These are phyloP conservation scores for Leucophenga maculata DNA, from an alignment of 2,888 invertebrate species.

Conservation along the genomic window DNA sequence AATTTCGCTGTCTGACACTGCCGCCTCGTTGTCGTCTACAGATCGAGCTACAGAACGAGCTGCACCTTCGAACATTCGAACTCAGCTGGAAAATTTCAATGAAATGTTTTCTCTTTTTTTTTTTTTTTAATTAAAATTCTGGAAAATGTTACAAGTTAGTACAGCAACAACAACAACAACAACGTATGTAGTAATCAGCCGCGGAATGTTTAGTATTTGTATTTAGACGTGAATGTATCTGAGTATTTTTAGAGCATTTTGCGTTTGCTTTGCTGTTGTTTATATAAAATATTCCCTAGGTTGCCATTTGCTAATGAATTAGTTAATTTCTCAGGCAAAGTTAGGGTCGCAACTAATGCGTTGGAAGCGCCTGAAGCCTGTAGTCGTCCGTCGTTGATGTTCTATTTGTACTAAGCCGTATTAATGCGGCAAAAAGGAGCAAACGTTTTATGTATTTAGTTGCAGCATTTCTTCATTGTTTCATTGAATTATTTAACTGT, in stretches of 20 bases:
- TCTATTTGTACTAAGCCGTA: not conserved
- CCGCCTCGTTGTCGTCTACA: too few relatives aligned
- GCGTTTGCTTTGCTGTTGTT: not conserved
- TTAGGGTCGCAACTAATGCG: not conserved
- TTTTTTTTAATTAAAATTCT: conserved; percentile 18
- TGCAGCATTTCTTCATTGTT: not conserved
- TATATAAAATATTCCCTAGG: conserved; percentile 41
- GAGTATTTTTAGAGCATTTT: too few relatives aligned
- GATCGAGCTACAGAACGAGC: too few relatives aligned
- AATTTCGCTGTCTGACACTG: not conserved
- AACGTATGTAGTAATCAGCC: not conserved
- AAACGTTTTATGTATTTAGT: not conserved
- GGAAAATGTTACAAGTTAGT: not conserved
- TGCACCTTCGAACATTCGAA: too few relatives aligned
- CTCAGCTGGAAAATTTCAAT: conserved; percentile 7
- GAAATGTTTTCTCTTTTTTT: not conserved
- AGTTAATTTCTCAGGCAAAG: conserved; percentile 54
- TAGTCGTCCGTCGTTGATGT: too few relatives aligned
- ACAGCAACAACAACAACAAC: not conserved
- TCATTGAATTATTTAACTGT: too few relatives aligned
- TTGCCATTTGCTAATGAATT: conserved; percentile 65
- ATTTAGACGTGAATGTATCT: too few relatives aligned
- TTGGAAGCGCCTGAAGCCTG: not conserved
- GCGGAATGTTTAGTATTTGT: too few relatives aligned
- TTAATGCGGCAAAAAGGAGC: not conserved